Base-by-base conservation (phyloP, 2,888 invertebrate genomes). In the Dryobota labecula region DNA sequence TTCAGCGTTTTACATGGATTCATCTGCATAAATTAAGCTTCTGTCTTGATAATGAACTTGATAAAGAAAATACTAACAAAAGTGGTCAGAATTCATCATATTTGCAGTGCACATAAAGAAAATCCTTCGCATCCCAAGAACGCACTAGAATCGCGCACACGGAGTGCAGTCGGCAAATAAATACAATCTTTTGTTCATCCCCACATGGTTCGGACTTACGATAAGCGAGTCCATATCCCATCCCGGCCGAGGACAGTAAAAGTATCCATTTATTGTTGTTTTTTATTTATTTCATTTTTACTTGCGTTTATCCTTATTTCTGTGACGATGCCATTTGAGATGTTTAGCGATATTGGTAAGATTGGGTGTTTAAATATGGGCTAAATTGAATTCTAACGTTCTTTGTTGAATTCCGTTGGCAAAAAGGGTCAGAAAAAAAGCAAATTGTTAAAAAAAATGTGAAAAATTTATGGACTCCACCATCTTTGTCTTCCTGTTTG, bases 161-260 rank as follows among this genome's bases (percentile, higher is more conserved):
- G 86, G 7, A 33, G n/a, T 77, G 33, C 73, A 89, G 93, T 92
- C 94, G 93, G 93, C 93, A 88, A 91, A 93, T 93, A 92, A 94
- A 94, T 93, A 91, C 92, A 83, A 88, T 91, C 94, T 94, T 93
- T 94, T 94, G 94, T 94, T 89, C 89, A 86, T 92, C 94, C 94
- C 73, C 93, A 94, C 91, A 94, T 89, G 94, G 94, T 83, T 71
- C 83, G 90, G 83, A 76, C 82, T 83, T 81, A 88, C 90, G 92
- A 91, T 93, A 93, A 92, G 90, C 91, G 88, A 89, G 86, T 88
- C 84, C 83, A 85, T 87, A 89, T 90, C 91, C 90, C 89, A 90
- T 87, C 86, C 86, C 88, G 86, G 84, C 89, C 88, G 86, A 88
- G 91, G 90, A 90, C 92, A 90, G 91, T 92, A 91, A 92, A 91